phyloP scores from a whole-genome alignment of 2,888 invertebrate genomes.

The Agrochola circellaris region DNA sequence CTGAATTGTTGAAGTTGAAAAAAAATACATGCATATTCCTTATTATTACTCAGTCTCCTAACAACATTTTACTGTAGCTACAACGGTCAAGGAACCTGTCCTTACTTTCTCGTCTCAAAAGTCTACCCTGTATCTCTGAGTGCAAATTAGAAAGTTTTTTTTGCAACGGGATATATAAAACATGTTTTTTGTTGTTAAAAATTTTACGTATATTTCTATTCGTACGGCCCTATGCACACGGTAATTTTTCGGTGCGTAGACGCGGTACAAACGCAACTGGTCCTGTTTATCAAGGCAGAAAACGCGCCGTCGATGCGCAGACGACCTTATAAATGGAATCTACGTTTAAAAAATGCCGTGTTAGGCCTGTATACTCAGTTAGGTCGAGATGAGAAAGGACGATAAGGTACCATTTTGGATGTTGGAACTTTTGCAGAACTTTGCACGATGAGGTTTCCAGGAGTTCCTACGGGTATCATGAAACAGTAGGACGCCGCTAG shows the following conservation, averaged over 20 bases:
- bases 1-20: not conserved
- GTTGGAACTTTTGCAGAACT: slow-evolving; percentile 83
- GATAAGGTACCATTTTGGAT: slow-evolving; percentile 77
- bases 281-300: not conserved
- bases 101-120: not conserved
- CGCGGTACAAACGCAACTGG: not conserved
- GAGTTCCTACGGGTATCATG: slow-evolving; percentile 90
- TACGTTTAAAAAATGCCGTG: not conserved
- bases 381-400: not conserved
- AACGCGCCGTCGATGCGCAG: not conserved
- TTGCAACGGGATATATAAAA: not conserved
- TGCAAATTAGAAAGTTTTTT: not conserved
- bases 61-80: not conserved
- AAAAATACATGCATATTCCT: not conserved
- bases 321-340: not conserved
- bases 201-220: not conserved
- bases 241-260: not conserved
- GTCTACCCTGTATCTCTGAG: not conserved
- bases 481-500: slow-evolving; percentile 81
- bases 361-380: not conserved
- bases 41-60: not conserved
- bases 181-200: too few species aligned
- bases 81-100: not conserved
- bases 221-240: not conserved
- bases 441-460: slow-evolving; percentile 89